Evolutionary conservation across 2,888 invertebrate species (phyloP).

Genomic region (Embidobia sp.): DNA sequence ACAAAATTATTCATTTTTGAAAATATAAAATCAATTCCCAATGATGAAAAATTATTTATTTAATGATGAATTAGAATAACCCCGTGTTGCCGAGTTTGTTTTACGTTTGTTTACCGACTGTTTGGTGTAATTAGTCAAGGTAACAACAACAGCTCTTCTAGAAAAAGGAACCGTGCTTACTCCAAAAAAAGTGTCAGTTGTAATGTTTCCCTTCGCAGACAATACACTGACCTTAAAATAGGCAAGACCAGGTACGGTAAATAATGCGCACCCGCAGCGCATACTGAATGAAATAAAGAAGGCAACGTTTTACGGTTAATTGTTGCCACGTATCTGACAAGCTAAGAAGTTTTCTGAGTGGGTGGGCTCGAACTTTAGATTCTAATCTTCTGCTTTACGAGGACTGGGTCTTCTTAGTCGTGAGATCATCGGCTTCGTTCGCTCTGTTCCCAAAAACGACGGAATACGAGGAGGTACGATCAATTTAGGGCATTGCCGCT

Average conservation of each 20-base stretch:
- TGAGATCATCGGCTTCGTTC: conserved; percentile 25
- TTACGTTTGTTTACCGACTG: conserved; percentile 27
- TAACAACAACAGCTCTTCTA: background rate
- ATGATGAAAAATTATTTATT: no score
- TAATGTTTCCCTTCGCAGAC: conserved; percentile 36
- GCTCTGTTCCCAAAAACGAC: conserved; percentile 29
- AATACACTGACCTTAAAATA: conserved; percentile 48
- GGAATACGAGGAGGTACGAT: conserved; percentile 23
- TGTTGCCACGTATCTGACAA: conserved; percentile 73
- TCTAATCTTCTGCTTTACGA: conserved; percentile 77
- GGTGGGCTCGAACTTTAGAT: conserved; percentile 78
- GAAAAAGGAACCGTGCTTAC: no score
- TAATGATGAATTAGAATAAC: no score
- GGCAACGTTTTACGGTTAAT: conserved; percentile 77
- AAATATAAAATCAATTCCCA: no score
- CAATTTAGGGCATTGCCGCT: background rate
- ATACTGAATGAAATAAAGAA: conserved; percentile 72
- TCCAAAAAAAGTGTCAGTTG: conserved; percentile 40
- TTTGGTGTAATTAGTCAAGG: conserved; percentile 40
- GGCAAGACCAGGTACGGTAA: conserved; percentile 33
- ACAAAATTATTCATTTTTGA: no score
- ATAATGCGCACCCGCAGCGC: conserved; percentile 55
- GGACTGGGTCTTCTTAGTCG: conserved; percentile 71
- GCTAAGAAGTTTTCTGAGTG: conserved; percentile 71
- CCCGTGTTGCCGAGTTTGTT: conserved; percentile 7